These are phyloP conservation scores for Ditylenchus weischeri DNA, from an alignment of 2,888 invertebrate genomes.

Conservation along the genomic window DNA sequence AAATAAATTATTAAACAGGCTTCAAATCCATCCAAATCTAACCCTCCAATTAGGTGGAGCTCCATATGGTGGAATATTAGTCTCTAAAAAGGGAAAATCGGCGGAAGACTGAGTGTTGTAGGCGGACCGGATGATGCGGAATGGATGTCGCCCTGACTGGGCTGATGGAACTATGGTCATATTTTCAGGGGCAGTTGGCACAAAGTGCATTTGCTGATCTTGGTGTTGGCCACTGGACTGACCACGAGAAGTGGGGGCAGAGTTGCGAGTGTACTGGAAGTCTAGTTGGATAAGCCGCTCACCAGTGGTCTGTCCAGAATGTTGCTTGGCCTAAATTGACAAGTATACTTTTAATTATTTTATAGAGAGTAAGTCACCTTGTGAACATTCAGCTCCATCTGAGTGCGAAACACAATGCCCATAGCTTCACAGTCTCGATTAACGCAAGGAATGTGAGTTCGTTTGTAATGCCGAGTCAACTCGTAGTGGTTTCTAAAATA, in stretches of 20 bases:
- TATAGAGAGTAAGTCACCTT: slow-evolving; percentile 23
- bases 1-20: background rate
- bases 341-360: background rate
- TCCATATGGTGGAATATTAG: slow-evolving; percentile 14
- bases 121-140: slow-evolving; percentile 18
- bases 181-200: background rate
- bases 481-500: slow-evolving; percentile 24
- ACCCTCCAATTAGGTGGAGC: slow-evolving; percentile 21
- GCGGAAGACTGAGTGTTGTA: slow-evolving; percentile 3
- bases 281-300: slow-evolving; percentile 30
- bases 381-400: slow-evolving; percentile 50
- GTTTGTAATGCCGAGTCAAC: slow-evolving; percentile 31
- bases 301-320: slow-evolving; percentile 15
- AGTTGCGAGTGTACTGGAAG: slow-evolving; percentile 30
- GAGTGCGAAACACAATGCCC: slow-evolving; percentile 52
- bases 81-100: slow-evolving; percentile 21
- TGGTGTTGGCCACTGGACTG: background rate
- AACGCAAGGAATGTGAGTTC: slow-evolving; percentile 39
- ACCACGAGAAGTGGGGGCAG: background rate
- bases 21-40: background rate
- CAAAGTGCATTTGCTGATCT: background rate
- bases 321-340: slow-evolving; percentile 27
- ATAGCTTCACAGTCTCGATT: slow-evolving; percentile 41
- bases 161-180: slow-evolving; percentile 22
- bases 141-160: slow-evolving; percentile 9